Base-by-base conservation (phyloP, 2,888 invertebrate species). In the Parthenolecanium corni region DNA sequence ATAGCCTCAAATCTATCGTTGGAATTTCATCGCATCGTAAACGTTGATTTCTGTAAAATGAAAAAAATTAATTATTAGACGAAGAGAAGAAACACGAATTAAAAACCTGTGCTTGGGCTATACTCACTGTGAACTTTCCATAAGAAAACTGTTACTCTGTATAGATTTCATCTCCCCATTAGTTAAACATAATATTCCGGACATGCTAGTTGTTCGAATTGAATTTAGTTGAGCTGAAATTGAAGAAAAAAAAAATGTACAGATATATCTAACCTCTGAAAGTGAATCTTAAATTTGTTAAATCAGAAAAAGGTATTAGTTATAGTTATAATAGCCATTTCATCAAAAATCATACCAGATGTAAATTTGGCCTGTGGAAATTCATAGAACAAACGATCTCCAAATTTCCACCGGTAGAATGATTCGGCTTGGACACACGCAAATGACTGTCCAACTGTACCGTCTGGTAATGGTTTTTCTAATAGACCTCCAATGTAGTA, bases 301-400 rank as follows among this genome's bases (percentile, higher is more conserved):
- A n/a, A n/a, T n/a, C n/a, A n/a, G 47, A 14, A 14, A 2, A 16
- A 16, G 2, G 20, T 18, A 54, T 20, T n/a, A n/a, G n/a, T n/a
- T n/a, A n/a, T n/a, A n/a, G n/a, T n/a, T n/a, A n/a, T n/a, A n/a
- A n/a, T n/a, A n/a, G n/a, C n/a, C n/a, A n/a, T n/a, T n/a, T n/a
- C n/a, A n/a, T n/a, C n/a, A n/a, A n/a, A n/a, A n/a, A n/a, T n/a
- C n/a, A n/a, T n/a, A 46, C 46, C 46, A 18, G 14, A 20, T 2
- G 46, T 16, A 3, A 46, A 46, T 3, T 18, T 18, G 14, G 46
- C 46, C 14, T 12, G 11, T 11, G 46, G 3, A 68, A 82, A 82
- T 73, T 87, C 88, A 69, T 81, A 92, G 81, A 88, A 93, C 73
- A 81, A 91, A 65, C 91, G 78, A 74, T 94, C 93, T 0, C 89